Evolutionary conservation across 1,140 invertebrate genomes (phyloP), one percentile per base, ranked within the genome.

Genomic region (Diploscapter pachys): DNA sequence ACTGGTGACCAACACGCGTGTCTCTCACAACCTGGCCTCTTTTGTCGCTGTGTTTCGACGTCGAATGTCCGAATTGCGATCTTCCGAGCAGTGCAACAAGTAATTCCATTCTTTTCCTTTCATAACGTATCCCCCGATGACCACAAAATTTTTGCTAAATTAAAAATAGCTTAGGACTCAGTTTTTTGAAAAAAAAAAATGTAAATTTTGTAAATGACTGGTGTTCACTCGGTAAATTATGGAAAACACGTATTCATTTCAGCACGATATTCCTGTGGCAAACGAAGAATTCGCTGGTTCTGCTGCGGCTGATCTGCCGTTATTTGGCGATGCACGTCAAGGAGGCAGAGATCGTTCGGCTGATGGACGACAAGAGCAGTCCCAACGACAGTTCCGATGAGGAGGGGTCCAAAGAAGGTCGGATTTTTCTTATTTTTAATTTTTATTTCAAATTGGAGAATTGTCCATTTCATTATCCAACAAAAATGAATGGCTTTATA

Each of bases 221-320:
- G 31, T 6, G 52, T 71, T 9, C 31, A 51, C 52, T 72, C 31
- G 3, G 2, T 59, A 59, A 59, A 59, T 11, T 5, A 68, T 68
- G 50, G 56, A n/a, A 53, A 68, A 51, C 13, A 53, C 9, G 50
- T 51, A 50, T 56, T 51, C 49, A 3, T 89, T 90, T 70, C 87
- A 96, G 93, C 86, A 92, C 92, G 79, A 91, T 95, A 86, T 91
- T 94, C 80, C 91, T 92, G 63, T 98, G 94, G 93, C 95, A 97
- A 87, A 91, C 93, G 0, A 93, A 93, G 85, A 98, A 98, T 88
- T 92, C 93, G 0, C 86, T 98, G 53, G 95, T 96, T 83, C 91
- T 96, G 31, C 90, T 97, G 73, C 89, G 95, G 71, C 92, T 91
- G 80, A 89, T 95, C 71, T 90, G 91, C 71, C 97, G 96, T 86